A percentile compares a stretch with the other conserved stretches of the same genome.
Evolutionary conservation across 2,113 vertebrate species (phyloP).

Genomic region (Excalfactoria chinensis): DNA sequence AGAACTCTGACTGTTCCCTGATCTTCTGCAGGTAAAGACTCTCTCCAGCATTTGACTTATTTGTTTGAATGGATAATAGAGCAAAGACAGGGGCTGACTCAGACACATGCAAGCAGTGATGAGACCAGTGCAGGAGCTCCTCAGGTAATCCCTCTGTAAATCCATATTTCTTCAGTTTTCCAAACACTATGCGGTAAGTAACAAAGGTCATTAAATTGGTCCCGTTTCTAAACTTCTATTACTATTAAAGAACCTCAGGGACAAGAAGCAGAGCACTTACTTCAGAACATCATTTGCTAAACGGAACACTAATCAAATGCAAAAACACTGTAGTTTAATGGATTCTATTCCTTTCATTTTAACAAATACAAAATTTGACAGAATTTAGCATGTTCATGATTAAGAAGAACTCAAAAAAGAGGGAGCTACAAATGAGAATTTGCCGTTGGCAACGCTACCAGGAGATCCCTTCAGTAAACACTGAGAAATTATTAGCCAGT

Average conservation of each 20-base stretch:
- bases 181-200: neutral
- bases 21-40: rapidly evolving
- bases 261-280: neutral
- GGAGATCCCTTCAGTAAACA: neutral
- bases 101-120: rapidly evolving
- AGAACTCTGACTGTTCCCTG: neutral
- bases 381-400: neutral
- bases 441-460: neutral
- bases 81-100: neutral
- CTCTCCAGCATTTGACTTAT: neutral
- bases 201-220: neutral
- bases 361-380: neutral
- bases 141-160: neutral
- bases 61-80: neutral
- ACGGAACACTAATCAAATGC: neutral
- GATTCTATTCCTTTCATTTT: neutral
- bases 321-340: neutral
- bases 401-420: neutral
- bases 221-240: neutral
- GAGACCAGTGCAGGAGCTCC: neutral
- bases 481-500: constrained; percentile 20
- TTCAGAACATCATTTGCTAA: neutral
- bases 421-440: neutral
- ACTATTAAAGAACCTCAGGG: neutral
- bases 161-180: neutral